These are phyloP conservation scores for Nyctalus aviator DNA, from an alignment of 2,797 vertebrate genomes.

Conservation along the genomic window DNA sequence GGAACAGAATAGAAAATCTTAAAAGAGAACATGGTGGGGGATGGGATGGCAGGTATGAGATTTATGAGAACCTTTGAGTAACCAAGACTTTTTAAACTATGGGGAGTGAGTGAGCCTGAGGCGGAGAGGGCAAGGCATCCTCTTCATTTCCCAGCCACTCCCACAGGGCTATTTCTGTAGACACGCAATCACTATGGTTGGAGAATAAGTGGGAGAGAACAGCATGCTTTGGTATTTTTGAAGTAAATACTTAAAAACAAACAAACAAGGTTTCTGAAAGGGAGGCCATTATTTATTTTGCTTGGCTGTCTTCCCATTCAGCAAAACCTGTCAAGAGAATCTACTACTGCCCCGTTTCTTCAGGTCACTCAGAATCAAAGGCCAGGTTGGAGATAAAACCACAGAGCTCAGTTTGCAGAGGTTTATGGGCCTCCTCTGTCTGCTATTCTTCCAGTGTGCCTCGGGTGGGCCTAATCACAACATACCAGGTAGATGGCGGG, in stretches of 20 bases:
- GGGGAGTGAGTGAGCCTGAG: not conserved
- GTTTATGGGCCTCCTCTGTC: not conserved
- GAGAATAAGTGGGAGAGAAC: not conserved
- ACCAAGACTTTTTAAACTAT: not conserved
- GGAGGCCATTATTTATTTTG: constrained; percentile 49
- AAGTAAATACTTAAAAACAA: constrained; percentile 41
- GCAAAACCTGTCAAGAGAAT: constrained; percentile 38
- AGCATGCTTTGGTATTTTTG: constrained; percentile 49
- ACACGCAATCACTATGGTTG: constrained; percentile 12
- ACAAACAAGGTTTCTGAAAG: not conserved
- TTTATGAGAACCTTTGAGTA: not conserved
- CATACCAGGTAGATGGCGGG: not conserved
- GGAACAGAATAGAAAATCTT: not conserved
- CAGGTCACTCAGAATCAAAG: not conserved
- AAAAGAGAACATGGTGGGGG: not conserved
- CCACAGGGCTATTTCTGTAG: constrained; percentile 65
- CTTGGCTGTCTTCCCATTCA: constrained; percentile 30
- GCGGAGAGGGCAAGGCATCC: not conserved
- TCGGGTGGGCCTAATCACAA: not conserved
- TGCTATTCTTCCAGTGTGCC: not conserved
- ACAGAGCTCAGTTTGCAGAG: not conserved
- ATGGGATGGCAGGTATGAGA: not conserved
- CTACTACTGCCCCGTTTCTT: not conserved
- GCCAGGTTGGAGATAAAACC: not conserved
- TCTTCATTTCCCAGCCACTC: constrained; percentile 36